Evolutionary conservation across 1,140 invertebrate genomes (phyloP), one percentile per base, ranked within the genome.

Genomic region (Ericerus pela): DNA sequence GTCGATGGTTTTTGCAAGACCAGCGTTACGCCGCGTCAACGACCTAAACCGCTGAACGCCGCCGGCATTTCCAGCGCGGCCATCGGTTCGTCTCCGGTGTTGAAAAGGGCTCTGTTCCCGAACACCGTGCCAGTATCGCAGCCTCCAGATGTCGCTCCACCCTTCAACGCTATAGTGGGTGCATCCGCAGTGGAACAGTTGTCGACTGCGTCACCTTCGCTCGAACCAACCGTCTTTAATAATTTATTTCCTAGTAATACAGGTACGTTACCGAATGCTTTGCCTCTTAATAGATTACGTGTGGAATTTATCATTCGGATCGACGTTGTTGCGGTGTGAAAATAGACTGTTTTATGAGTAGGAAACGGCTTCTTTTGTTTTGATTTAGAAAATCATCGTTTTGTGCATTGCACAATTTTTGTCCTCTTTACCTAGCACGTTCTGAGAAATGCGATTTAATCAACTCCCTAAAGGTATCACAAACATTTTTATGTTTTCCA

Each of bases 21-120:
- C 3, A 87, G 84, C 51, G 87, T 92, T 4, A 84, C 83, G 14
- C 88, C 88, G 4, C 71, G 88, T 41, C 86, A 90, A 65, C 73
- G 88, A 59, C 88, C 88, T 11, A 90, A 91, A 65, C 68, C 59
- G 65, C 81, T 76, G 56, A 70, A 73, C 59, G 66, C 67, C 28
- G 69, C 71, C 0, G 66, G 64, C 3, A 67, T 60, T 36, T 58
- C 55, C n/a, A 41, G 53, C 30, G 54, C 47, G 36, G 55, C 51
- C 33, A 54, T 58, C 29, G 57, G 31, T 43, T 56, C 43, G 38
- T 62, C 55, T 31, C 57, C 57, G 12, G 53, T 53, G 18, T 41
- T 58, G 20, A 58, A 54, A 58, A 37, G 30, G 30, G 41, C 59
- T 27, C 58, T 36, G 28, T 38, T 38, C 14, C 54, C 26, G 26